Percentiles rank a stretch among this genome's conserved stretches.
Conservation (phyloP, 2,888 invertebrate genomes). For the Bruchidius siliquastri region DNA sequence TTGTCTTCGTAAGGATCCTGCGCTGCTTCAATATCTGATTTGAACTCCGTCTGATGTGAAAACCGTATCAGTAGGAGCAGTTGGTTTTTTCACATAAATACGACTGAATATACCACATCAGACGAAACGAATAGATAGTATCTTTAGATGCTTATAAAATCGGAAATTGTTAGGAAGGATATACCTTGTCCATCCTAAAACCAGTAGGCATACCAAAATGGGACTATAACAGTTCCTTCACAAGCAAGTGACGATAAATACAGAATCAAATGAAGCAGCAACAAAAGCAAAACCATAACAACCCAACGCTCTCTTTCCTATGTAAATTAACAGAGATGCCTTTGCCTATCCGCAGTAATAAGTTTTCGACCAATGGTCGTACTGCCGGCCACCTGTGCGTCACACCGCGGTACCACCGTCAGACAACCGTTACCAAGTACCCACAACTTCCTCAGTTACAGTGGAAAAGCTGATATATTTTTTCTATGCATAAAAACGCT, state of each 20-base stretch:
- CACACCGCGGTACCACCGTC: not conserved
- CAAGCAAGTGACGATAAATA: not conserved
- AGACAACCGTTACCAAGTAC: not conserved
- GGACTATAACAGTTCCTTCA: no score
- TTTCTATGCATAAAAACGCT: not conserved
- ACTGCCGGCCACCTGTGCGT: not conserved
- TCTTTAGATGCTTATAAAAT: not conserved
- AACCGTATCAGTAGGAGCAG: no score
- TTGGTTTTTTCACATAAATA: no score
- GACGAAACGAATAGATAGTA: no score
- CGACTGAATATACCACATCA: no score
- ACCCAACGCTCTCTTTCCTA: not conserved
- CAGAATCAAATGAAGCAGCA: not conserved
- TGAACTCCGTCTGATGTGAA: no score
- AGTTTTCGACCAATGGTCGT: not conserved
- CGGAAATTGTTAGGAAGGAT: not conserved
- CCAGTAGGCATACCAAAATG: no score
- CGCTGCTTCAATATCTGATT: no score
- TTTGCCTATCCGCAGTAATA: not conserved
- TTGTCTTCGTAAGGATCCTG: no score
- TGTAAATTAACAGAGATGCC: not conserved
- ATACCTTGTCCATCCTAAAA: no score
- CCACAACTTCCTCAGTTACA: not conserved
- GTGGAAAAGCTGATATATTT: not conserved
- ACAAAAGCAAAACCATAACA: not conserved